These are phyloP conservation scores for Uria lomvia DNA, from an alignment of 2,113 vertebrate species.

Conservation along the genomic window DNA sequence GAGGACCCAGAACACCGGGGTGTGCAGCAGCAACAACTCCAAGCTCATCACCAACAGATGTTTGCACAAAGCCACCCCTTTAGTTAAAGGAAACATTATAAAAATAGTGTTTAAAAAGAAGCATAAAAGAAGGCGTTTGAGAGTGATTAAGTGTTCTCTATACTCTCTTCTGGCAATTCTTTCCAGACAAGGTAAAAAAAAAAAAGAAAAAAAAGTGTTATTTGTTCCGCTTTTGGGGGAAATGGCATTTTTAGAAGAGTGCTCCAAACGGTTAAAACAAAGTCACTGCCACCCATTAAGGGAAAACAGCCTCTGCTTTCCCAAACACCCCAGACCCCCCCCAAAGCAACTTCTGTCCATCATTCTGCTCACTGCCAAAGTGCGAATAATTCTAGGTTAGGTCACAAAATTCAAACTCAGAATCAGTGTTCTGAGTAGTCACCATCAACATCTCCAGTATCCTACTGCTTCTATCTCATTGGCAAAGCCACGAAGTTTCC, in stretches of 20 bases:
- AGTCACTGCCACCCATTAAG: background rate
- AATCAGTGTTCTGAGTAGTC: background rate
- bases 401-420: background rate
- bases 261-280: background rate
- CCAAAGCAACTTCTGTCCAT: background rate
- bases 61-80: background rate
- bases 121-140: background rate
- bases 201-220: background rate
- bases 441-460: background rate
- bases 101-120: slow-evolving; percentile 2
- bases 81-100: background rate
- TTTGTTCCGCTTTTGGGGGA: background rate
- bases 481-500: background rate
- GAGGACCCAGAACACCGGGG: background rate
- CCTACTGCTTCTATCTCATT: background rate
- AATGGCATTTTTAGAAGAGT: background rate
- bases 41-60: background rate
- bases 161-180: background rate
- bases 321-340: background rate
- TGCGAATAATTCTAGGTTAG: rapidly evolving
- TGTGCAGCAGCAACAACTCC: background rate
- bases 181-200: background rate
- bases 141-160: background rate
- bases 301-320: background rate
- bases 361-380: background rate